These are phyloP conservation scores for Saccostrea cuccullata DNA, from an alignment of 1,140 invertebrate genomes.

Conservation along the genomic window DNA sequence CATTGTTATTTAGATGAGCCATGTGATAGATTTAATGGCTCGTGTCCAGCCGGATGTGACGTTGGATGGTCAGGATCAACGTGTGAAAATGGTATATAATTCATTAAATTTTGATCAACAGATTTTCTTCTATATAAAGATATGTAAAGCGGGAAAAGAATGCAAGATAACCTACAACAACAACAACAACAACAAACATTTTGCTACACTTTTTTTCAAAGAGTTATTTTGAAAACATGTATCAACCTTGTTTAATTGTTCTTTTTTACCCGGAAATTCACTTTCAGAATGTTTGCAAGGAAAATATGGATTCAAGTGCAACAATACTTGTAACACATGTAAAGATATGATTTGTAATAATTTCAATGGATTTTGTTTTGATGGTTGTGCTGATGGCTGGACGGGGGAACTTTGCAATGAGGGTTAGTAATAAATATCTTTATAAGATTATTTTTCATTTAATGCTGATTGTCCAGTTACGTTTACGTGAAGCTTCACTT, in stretches of 20 bases:
- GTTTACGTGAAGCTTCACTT: too few species aligned
- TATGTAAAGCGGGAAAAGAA: too few species aligned
- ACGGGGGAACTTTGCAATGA: neutral
- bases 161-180: too few species aligned
- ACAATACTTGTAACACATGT: neutral
- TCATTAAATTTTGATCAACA: too few species aligned
- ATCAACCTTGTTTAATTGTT: too few species aligned
- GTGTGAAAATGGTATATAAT: neutral
- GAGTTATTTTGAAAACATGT: too few species aligned
- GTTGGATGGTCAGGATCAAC: neutral
- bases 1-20: neutral
- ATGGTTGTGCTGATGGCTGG: neutral
- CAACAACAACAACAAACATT: too few species aligned
- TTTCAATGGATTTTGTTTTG: neutral
- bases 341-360: neutral
- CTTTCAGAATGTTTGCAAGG: neutral
- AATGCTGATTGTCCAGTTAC: too few species aligned
- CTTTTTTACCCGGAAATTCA: neutral
- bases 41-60: neutral
- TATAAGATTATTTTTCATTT: too few species aligned
- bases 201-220: too few species aligned
- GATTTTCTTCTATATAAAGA: too few species aligned
- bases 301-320: neutral
- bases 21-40: neutral
- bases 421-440: neutral